Evolutionary conservation across 1,140 invertebrate species (phyloP), one percentile per base, ranked within the genome.

Genomic region (Stenopsyche tienmushanensis): DNA sequence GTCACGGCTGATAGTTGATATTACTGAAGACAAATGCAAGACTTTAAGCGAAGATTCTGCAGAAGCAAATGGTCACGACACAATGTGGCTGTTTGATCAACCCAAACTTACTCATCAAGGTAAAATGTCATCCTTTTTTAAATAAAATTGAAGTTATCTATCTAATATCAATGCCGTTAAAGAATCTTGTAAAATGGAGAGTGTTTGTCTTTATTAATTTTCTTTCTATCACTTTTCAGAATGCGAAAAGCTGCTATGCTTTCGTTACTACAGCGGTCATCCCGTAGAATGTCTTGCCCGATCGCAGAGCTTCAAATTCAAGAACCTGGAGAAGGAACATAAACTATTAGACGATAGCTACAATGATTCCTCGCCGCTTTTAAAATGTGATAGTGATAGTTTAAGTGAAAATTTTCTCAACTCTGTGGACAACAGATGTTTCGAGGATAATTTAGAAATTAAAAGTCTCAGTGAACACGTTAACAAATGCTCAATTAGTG

Each of bases 401-500:
- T 17, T 62, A 39, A 34, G 47, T 42, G 49, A 52, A 39, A 50
- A 58, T 47, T 57, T 42, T 53, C 21, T 42, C 21, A 39, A 62
- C 20, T 62, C 44, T 49, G n/a, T 53, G 55, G 68, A 70, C 60
- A 70, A 70, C 55, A 47, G 63, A 41, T 64, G 60, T 55, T 70
- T 70, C 41, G 68, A 66, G 25, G 65, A 66, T 25, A 78, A 72
- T 69, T 75, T 77, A 44, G 80, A 80, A 60, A 79, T 80, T 65
- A 79, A 76, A 69, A 72, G 76, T 72, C 74, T 81, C 62, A 80
- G 78, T 70, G 77, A 79, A 65, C 79, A 77, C 68, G 77, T 81
- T 50, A 76, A 80, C 71, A 80, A 78, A 77, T 81, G 80, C 78
- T 81, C 80, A 80, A 81, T 81, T 80, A 81, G 78, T 76, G 72